A percentile compares a stretch with the other conserved stretches of the same genome.
phyloP scores from a whole-genome alignment of 2,113 vertebrate genomes.

The Noturus placidus region DNA sequence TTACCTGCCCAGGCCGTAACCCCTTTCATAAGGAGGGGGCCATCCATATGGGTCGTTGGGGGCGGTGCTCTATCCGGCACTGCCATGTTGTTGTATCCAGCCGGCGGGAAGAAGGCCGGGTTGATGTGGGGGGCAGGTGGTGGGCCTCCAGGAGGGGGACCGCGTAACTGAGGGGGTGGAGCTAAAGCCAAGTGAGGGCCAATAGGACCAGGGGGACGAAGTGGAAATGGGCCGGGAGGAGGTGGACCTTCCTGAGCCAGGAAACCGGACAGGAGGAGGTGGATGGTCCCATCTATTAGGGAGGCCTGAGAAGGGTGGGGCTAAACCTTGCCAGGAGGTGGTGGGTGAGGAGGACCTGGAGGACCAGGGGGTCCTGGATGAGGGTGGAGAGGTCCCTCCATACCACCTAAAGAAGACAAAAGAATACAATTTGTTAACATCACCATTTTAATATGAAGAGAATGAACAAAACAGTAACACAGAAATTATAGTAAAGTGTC shows the following conservation, averaged over 20 bases:
- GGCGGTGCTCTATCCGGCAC: conserved; percentile 93
- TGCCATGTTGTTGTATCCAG: conserved; percentile 90
- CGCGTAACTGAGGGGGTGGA: conserved; percentile 94
- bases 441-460: background rate
- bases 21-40: conserved; percentile 94
- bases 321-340: conserved; percentile 92
- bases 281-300: conserved; percentile 94
- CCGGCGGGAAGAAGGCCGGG: conserved; percentile 97
- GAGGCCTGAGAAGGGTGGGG: conserved; percentile 88
- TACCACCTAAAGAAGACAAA: conserved; percentile 74
- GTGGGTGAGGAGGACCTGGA: conserved; percentile 93
- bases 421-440: background rate
- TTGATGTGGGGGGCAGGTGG: conserved; percentile 97
- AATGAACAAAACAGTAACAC: background rate
- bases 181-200: conserved; percentile 92
- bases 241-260: conserved; percentile 95
- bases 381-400: conserved; percentile 91
- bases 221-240: conserved; percentile 92
- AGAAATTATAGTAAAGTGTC: background rate
- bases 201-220: conserved; percentile 89
- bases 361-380: conserved; percentile 90
- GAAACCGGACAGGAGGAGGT: conserved; percentile 95
- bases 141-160: conserved; percentile 93
- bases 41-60: conserved; percentile 90
- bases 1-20: conserved; percentile 95